Base-by-base conservation (phyloP, 53 echinoderm and acorn worm genomes). In the Actinopyga echinites region DNA sequence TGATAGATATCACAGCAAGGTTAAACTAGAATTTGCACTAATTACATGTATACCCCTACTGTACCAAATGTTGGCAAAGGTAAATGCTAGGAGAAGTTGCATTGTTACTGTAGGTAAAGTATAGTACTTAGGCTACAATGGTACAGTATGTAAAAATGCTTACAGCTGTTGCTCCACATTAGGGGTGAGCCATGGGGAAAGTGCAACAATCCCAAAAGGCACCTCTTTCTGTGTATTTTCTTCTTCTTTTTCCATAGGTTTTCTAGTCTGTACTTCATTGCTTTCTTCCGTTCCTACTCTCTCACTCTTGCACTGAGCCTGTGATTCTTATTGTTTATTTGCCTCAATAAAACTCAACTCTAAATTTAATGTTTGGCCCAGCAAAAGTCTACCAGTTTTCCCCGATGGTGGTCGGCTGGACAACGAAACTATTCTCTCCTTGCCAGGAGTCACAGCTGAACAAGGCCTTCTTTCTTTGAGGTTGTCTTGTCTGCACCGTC, bases 171-270 rank as follows among this genome's bases (percentile, higher is more conserved):
- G 49, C 17, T 90, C 86, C 24, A 88, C 56, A 59, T 86, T 84
- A 53, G 74, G 67, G 9, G 89, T 93, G 17, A 95, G 67, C 92
- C 92, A 95, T 30, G 95, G 91, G 43, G 85, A 63, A 22, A 95
- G 82, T 55, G 91, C 88, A 56, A 87, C 84, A 44, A 95, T 93
- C 29, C 90, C 90, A 79, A 64, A 52, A 25, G 95, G 95, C 32
- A 95, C 58, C 54, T 20, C 38, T 57, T 10, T 2, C 63, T 62
- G 8, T 62, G 28, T 62, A 29, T 24, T 24, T 22, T 29, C 11
- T 13, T 62, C 31, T 28, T 29, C 21, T 2, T 62, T 4, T 24
- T 31, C 28, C 12, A 29, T 62, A 29, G 25, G 26, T 62, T 62
- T 62, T 20, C 31, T 28, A 22, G 13, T 24, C 26, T 62, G 56